Evolutionary conservation across 2,888 invertebrate genomes (phyloP).

Genomic region (Rhagonycha lutea): DNA sequence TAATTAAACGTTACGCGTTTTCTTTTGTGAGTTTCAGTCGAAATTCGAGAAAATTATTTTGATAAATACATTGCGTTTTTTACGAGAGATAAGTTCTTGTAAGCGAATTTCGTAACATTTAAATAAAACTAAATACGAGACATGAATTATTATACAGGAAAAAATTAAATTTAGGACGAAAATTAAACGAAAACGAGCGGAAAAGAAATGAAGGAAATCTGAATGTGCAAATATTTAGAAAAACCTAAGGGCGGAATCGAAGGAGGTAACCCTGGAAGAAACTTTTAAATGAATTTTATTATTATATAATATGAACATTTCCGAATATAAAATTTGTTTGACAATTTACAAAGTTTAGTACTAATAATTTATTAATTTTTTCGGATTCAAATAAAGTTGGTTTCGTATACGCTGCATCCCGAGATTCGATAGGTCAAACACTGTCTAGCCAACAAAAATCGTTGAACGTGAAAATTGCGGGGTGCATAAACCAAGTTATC

Average conservation of each 20-base stretch:
- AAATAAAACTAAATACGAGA: not conserved
- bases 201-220: not conserved
- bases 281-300: not conserved
- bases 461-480: no score
- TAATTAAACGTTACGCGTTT: not conserved
- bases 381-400: no score
- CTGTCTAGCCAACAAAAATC: no score
- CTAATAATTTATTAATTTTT: not conserved
- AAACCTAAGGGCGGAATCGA: not conserved
- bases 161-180: not conserved
- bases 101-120: not conserved
- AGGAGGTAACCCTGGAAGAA: not conserved
- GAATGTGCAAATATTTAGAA: not conserved
- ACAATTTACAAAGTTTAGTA: not conserved
- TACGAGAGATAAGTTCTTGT: not conserved
- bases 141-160: not conserved
- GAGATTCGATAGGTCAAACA: no score
- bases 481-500: not conserved
- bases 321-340: not conserved
- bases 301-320: not conserved
- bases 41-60: not conserved
- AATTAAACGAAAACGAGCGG: not conserved
- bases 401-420: no score
- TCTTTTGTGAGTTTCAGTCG: not conserved
- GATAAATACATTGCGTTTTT: not conserved